A percentile compares a stretch with the other conserved stretches of the same genome.
Conservation (phyloP, 1,140 invertebrate genomes). For the Nymphalis io region DNA sequence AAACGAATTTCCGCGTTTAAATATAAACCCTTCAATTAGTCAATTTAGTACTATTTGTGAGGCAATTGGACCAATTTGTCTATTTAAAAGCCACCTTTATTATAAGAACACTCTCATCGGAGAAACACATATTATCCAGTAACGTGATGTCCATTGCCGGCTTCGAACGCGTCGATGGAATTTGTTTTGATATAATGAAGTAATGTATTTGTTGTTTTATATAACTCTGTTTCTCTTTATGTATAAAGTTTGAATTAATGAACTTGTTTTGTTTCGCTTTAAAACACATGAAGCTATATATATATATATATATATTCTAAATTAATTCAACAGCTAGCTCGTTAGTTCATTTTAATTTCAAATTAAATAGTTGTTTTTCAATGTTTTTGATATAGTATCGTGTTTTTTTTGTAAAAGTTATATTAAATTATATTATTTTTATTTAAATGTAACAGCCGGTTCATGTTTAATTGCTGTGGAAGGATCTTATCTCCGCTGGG, state of each 20-base stretch:
- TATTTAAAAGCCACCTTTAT: slow-evolving; percentile 33
- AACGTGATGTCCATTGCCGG: slow-evolving; percentile 23
- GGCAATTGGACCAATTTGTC: slow-evolving; percentile 60
- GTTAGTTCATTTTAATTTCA: slow-evolving; percentile 41
- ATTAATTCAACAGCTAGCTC: slow-evolving; percentile 33
- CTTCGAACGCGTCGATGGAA: not conserved
- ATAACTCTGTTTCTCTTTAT: not conserved
- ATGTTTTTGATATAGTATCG: slow-evolving; percentile 33
- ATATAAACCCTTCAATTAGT: slow-evolving; percentile 65
- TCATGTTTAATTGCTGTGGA: too few species aligned
- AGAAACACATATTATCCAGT: not conserved
- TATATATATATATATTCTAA: too few species aligned
- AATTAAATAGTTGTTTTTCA: slow-evolving; percentile 41
- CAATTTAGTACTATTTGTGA: slow-evolving; percentile 51
- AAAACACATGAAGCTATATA: slow-evolving; percentile 27
- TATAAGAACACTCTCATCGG: not conserved
- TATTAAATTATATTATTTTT: not conserved
- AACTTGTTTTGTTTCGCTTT: slow-evolving; percentile 22
- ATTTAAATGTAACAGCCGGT: not conserved
- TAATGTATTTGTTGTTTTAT: slow-evolving; percentile 21
- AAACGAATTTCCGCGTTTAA: slow-evolving; percentile 45
- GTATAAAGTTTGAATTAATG: not conserved
- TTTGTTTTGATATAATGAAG: not conserved
- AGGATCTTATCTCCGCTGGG: too few species aligned
- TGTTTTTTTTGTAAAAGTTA: not conserved